phyloP scores from a whole-genome alignment of 2,113 vertebrate species.

The Halichoerus grypus region DNA sequence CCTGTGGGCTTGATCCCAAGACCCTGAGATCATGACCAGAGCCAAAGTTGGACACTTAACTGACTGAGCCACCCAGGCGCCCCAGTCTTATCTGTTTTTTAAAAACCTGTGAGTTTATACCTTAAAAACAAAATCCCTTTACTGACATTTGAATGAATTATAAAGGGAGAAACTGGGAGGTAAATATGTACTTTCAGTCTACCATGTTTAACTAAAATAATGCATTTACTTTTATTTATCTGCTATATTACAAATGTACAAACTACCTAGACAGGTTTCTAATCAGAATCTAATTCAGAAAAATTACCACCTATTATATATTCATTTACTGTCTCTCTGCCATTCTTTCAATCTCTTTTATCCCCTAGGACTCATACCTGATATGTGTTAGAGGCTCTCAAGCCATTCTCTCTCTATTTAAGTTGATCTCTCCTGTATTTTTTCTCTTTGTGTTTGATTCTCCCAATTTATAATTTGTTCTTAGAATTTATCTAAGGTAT shows the following conservation, averaged over 20 bases:
- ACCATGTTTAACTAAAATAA: neutral
- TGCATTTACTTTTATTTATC: neutral
- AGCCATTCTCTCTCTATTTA: neutral
- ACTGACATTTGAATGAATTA: neutral
- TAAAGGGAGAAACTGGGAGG: neutral
- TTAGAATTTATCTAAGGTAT: neutral
- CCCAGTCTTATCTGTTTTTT: neutral
- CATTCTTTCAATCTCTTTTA: neutral
- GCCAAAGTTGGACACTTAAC: neutral
- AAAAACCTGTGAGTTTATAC: neutral
- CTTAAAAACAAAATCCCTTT: neutral
- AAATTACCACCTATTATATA: neutral
- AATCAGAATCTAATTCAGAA: neutral
- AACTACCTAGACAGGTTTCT: neutral
- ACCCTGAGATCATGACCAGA: neutral
- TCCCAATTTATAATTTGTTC: neutral
- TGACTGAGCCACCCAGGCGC: neutral
- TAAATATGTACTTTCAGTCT: neutral
- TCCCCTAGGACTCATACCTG: neutral
- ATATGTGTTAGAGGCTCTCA: neutral
- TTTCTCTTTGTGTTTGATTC: neutral
- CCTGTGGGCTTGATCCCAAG: neutral
- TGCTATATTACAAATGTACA: neutral
- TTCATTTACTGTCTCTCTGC: neutral
- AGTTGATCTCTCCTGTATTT: neutral